Percentiles rank a stretch among this genome's conserved stretches.
Conservation (phyloP, 2,888 invertebrate species). For the Doris montereyensis region DNA sequence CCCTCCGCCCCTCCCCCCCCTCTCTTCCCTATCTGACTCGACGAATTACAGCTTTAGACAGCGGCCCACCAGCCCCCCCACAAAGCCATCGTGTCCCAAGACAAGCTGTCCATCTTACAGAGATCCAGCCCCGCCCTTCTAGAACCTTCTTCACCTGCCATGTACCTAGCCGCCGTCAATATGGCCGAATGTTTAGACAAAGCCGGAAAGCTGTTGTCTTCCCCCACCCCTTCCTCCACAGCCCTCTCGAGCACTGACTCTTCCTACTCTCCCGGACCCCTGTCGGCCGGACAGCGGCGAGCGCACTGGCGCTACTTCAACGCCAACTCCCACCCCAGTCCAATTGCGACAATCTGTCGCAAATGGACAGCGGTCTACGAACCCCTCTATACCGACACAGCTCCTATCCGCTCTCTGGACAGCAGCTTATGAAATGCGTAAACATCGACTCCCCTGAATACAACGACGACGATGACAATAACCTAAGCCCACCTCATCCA, state of each 20-base stretch:
- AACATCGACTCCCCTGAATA: conserved; percentile 39
- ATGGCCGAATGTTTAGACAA: background rate
- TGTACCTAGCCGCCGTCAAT: background rate
- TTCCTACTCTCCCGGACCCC: conserved; percentile 23
- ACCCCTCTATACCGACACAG: conserved; percentile 32
- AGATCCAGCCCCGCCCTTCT: conserved; percentile 36
- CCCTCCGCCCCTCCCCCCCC: too few relatives aligned
- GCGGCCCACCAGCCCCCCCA: background rate
- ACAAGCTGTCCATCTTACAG: background rate
- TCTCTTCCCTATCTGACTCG: too few relatives aligned
- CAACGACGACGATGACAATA: conserved; percentile 26
- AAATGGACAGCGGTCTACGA: background rate
- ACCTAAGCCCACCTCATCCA: conserved; percentile 24
- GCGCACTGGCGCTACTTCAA: conserved; percentile 42
- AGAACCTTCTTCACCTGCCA: conserved; percentile 15
- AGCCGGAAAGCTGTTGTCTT: background rate
- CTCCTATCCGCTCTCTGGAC: conserved; percentile 38
- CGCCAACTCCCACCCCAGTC: conserved; percentile 42
- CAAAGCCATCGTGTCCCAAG: background rate
- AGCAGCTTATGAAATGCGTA: conserved; percentile 38
- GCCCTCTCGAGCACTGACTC: conserved; percentile 11
- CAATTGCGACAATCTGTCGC: conserved; percentile 41
- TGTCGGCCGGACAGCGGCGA: conserved; percentile 40
- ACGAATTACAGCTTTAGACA: background rate
- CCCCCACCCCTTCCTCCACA: background rate